phyloP scores from a whole-genome alignment of 2,113 vertebrate genomes.

The Pimephales promelas region DNA sequence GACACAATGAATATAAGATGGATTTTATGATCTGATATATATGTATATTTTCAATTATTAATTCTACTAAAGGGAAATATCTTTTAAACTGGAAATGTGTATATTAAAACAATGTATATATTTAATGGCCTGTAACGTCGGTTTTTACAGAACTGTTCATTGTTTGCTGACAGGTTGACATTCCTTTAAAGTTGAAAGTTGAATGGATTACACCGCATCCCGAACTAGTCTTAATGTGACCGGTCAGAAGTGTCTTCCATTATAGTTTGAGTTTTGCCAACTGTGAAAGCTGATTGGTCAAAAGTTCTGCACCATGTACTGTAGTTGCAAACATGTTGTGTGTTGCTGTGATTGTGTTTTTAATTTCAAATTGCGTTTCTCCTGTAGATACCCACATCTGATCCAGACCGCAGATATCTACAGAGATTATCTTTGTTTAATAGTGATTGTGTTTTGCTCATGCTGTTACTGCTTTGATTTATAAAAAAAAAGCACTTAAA shows the following conservation, averaged over 20 bases:
- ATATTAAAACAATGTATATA: conserved; percentile 66
- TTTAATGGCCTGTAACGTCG: conserved; percentile 26
- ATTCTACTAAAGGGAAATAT: conserved; percentile 26
- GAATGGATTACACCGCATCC: background rate
- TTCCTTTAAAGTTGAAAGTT: conserved; percentile 19
- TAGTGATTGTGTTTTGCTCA: conserved; percentile 64
- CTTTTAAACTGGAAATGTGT: conserved; percentile 61
- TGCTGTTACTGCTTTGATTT: conserved; percentile 67
- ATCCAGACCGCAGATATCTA: conserved; percentile 47
- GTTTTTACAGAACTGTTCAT: conserved; percentile 1
- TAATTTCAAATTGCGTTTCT: background rate
- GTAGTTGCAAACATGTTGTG: background rate
- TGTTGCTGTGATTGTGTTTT: background rate
- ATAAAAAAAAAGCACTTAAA: conserved; percentile 59
- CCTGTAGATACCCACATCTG: conserved; percentile 18
- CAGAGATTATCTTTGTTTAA: conserved; percentile 56
- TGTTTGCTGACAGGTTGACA: conserved; percentile 8
- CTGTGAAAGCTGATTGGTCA: conserved; percentile 9
- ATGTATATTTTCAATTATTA: conserved; percentile 44
- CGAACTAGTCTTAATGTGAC: background rate
- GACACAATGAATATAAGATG: background rate
- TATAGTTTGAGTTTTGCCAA: background rate
- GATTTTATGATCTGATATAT: conserved; percentile 14
- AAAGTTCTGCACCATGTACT: background rate
- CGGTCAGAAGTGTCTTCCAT: background rate